Base-by-base conservation (phyloP, 1,140 invertebrate species). In the Drosophila ohnishii region DNA sequence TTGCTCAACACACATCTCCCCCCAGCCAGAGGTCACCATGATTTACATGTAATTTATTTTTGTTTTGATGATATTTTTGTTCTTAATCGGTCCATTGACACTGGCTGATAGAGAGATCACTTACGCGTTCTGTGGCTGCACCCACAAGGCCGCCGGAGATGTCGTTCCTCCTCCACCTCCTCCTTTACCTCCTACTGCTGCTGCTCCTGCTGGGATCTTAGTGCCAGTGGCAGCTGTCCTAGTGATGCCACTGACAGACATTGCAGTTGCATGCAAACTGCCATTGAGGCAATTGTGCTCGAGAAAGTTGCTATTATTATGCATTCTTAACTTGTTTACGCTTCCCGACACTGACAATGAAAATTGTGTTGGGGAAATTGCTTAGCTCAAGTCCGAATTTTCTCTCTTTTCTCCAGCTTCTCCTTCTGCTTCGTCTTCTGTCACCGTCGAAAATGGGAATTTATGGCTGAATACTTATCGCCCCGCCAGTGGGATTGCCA, bases 81-180 rank as follows among this genome's bases (percentile, higher is more conserved):
- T 22, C 16, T 39, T 75, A 75, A 70, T 65, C 64, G 48, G 72
- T 76, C 34, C 74, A 75, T 60, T 76, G 72, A 45, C 61, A 66
- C 53, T 34, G 34, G 5, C 42, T 39, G 58, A 66, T 48, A 63
- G 34, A 37, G 37, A 25, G 47, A 50, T 44, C 32, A 86, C 82
- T 86, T 69, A 86, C 82, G 81, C 82, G 44, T 78, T 78, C 19
- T 66, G 59, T 8, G 74, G 58, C 37, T 56, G 70, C 35, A 39
- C 55, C 47, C 37, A 48, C 34, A 64, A 60, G 39, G 57, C n/a
- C 47, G 55, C 14, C n/a, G 60, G 35, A 30, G 40, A 42, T n/a
- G 55, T 13, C 28, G 30, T 5, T 28, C 25, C 25, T 28, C 25
- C 25, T 3, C 25, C 25, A 25, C 25, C 25, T 25, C 25, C 25